phyloP scores from a whole-genome alignment of 1,140 invertebrate genomes.

The Zaprionus lachaisei region DNA sequence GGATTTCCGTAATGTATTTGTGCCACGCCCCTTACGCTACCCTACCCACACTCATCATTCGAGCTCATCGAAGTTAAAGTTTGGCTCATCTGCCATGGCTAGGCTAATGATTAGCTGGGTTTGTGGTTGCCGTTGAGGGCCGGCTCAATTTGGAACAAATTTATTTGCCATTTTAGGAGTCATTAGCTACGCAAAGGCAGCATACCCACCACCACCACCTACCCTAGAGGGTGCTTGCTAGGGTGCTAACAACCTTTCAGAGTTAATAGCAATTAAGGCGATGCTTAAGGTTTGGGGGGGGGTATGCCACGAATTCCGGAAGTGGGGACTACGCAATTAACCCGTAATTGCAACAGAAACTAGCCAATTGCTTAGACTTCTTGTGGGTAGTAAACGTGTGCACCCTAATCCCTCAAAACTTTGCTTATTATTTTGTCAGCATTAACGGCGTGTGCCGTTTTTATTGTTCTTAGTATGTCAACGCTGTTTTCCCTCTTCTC shows the following conservation, averaged over 20 bases:
- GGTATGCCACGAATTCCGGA: constrained; percentile 1
- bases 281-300: constrained; percentile 4
- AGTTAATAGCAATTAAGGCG: constrained; percentile 37
- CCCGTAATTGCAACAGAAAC: constrained; percentile 23
- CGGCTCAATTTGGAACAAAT: constrained; percentile 11
- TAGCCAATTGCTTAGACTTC: constrained; percentile 8
- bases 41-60: not conserved
- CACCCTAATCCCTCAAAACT: constrained; percentile 41
- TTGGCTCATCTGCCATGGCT: not conserved
- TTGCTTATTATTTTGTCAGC: constrained; percentile 15
- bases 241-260: constrained; percentile 11
- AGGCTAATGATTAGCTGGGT: not conserved
- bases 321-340: constrained; percentile 34
- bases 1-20: no score
- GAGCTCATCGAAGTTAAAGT: not conserved
- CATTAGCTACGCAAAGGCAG: constrained; percentile 33
- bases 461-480: not conserved
- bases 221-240: not conserved
- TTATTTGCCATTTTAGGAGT: constrained; percentile 46
- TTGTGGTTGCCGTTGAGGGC: constrained; percentile 17
- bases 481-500: not conserved
- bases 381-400: constrained; percentile 3
- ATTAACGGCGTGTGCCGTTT: constrained; percentile 1
- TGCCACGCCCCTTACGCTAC: no score
- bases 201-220: not conserved